Base-by-base conservation (phyloP, 1,140 invertebrate genomes). In the Tetragnatha versicolor region DNA sequence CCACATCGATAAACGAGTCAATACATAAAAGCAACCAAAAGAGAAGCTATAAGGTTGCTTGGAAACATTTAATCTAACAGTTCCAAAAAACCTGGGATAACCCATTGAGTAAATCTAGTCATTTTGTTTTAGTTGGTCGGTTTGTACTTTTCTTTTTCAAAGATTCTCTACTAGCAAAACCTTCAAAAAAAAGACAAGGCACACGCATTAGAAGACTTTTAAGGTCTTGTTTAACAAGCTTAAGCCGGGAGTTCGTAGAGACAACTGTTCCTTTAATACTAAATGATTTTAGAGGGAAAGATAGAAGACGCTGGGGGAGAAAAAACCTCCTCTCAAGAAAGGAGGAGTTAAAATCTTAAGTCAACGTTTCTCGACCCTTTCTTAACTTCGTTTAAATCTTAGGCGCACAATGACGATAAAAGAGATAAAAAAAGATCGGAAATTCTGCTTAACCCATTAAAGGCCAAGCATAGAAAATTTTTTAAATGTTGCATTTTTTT, bases 301-400 rank as follows among this genome's bases (percentile, higher is more conserved):
- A 55, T 3, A 39, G 20, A 22, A 51, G 49, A 37, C 14, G 29
- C 27, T 14, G 22, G 14, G 22, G 9, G n/a, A 33, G 42, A 42
- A 73, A 73, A 60, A 6, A 10, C 14, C 2, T 47, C 49, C 5
- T 3, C 27, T 60, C 58, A 68, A 60, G 33, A 35, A 70, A 73
- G 29, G 39, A 73, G 53, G 53, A 73, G 53, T 60, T 73, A 60
- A 73, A 68, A 73, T 58, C 51, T 66, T 69, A 53, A 69, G 49
- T 69, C 66, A 53, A 69, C 63, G 63, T 66, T 66, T 70, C 53
- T 55, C 31, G 1, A 10, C 49, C 20, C 68, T 35, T 25, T 12
- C 37, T 29, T 68, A 60, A 73, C 53, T 60, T 73, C 69, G 35
- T 69, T 73, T 73, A 73, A 73, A 73, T 58, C 68, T 70, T 27